phyloP scores from a whole-genome alignment of 2,797 vertebrate genomes.

The Stomatorhinus walkeri region DNA sequence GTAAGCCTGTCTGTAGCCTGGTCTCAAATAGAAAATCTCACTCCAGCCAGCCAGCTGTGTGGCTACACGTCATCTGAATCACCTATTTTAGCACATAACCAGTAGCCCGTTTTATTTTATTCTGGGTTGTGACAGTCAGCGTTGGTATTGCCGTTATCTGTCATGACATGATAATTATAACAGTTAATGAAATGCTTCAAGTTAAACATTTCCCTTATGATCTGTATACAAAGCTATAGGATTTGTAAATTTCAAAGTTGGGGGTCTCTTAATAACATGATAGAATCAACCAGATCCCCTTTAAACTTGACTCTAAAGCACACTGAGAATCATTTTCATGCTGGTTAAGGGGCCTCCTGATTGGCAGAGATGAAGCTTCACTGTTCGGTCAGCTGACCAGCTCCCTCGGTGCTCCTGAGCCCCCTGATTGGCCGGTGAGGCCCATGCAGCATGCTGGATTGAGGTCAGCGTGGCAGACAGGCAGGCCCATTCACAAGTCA shows the following conservation, averaged over 20 bases:
- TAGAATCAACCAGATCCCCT: not conserved
- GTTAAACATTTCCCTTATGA: not conserved
- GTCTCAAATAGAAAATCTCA: not conserved
- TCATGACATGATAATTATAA: not conserved
- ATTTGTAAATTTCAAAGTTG: not conserved
- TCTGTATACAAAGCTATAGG: not conserved
- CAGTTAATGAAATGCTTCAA: not conserved
- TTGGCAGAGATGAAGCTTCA: not conserved
- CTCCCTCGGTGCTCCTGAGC: not conserved
- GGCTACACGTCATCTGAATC: not conserved
- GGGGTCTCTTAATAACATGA: not conserved
- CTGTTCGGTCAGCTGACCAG: conserved; percentile 2
- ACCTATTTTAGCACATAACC: not conserved
- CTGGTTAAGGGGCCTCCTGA: not conserved
- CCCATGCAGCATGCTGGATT: not conserved
- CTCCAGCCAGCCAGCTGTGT: not conserved
- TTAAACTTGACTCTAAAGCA: not conserved
- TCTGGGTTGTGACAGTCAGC: not conserved
- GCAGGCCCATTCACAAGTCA: not conserved
- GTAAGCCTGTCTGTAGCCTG: not conserved
- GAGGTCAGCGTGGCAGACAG: conserved; percentile 18
- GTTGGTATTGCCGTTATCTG: not conserved
- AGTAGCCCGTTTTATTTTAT: not conserved
- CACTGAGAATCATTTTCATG: not conserved
- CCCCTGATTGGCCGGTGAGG: conserved; percentile 17